Evolutionary conservation across 1,140 invertebrate species (phyloP), one percentile per base, ranked within the genome.

Genomic region (Euglossa dilemma): DNA sequence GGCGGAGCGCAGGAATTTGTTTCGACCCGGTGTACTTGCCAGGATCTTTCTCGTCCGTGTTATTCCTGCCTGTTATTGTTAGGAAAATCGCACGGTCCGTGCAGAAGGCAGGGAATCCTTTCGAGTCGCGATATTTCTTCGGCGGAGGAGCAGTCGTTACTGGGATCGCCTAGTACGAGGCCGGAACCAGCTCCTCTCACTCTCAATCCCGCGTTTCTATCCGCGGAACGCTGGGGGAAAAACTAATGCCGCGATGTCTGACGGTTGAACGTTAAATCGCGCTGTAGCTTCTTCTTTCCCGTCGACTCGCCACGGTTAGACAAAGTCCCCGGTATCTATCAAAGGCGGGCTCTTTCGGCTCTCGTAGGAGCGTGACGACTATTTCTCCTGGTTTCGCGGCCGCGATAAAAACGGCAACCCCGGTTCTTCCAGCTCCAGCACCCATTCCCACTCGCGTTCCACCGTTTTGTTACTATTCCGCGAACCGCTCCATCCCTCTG

Each of bases 251-350:
- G 14, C 67, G 18, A 70, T 36, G 28, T 71, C 50, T 20, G 28
- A 7, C 12, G 70, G 43, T 43, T 57, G 52, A 72, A 23, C 50
- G 70, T 54, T 72, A 28, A 56, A 36, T 16, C 20, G 50, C 50
- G 25, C n/a, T 56, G 50, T 23, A 64, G 57, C 50, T 85, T 84
- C 50, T 85, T 84, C 43, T 84, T 69, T 52, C 47, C 45, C 61
- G 70, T 85, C 80, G 66, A 47, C 45, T 25, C 25, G 57, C 71
- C 57, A 43, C 69, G 63, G 72, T 85, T 57, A n/a, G 72, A 84
- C 66, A 84, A 85, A 85, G 80, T 84, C 67, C 56, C 70, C 59
- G 81, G 72, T 69, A 84, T 84, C 73, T 72, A 76, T 85, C 83
- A 85, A 63, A 83, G 28, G 47, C 56, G 64, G 84, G 80, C 64